Percentiles rank a stretch among this genome's conserved stretches.
These are phyloP conservation scores for Acrobasis repandana DNA, from an alignment of 2,888 invertebrate genomes.

Conservation along the genomic window DNA sequence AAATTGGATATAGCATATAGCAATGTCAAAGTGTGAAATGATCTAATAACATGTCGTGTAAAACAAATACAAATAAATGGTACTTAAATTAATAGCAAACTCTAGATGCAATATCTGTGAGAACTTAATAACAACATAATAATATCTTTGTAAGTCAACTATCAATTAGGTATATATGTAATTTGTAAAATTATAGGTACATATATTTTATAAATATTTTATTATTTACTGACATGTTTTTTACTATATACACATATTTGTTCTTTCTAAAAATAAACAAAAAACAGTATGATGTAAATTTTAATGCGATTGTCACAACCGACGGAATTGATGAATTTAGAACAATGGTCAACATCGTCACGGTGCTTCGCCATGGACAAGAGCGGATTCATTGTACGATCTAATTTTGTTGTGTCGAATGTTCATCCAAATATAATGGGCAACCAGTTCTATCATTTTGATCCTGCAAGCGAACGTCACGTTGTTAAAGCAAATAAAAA, in stretches of 20 bases:
- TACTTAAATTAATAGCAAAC: neutral
- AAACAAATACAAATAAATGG: too few species aligned
- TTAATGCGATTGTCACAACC: conserved; percentile 17
- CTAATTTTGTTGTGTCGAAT: conserved; percentile 63
- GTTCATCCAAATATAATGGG: conserved; percentile 45
- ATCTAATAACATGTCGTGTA: too few species aligned
- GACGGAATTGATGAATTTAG: conserved; percentile 57
- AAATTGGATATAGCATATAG: conserved; percentile 68
- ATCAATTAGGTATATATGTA: neutral
- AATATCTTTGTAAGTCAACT: neutral
- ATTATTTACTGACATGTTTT: neutral
- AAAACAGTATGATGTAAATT: conserved; percentile 9
- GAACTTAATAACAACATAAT: neutral
- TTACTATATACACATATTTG: conserved; percentile 8
- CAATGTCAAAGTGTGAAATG: conserved; percentile 56
- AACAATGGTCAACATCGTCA: conserved; percentile 67
- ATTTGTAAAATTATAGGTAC: conserved; percentile 24
- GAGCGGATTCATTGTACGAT: conserved; percentile 72
- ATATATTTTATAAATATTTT: conserved; percentile 12
- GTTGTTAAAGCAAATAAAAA: conserved; percentile 1
- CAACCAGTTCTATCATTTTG: conserved; percentile 47
- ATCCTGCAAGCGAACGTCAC: conserved; percentile 18
- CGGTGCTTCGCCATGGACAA: conserved; percentile 69
- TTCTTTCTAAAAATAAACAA: conserved; percentile 11
- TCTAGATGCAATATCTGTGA: neutral